These are phyloP conservation scores for Axea sp. DNA, from an alignment of 2,888 invertebrate genomes.

Conservation along the genomic window DNA sequence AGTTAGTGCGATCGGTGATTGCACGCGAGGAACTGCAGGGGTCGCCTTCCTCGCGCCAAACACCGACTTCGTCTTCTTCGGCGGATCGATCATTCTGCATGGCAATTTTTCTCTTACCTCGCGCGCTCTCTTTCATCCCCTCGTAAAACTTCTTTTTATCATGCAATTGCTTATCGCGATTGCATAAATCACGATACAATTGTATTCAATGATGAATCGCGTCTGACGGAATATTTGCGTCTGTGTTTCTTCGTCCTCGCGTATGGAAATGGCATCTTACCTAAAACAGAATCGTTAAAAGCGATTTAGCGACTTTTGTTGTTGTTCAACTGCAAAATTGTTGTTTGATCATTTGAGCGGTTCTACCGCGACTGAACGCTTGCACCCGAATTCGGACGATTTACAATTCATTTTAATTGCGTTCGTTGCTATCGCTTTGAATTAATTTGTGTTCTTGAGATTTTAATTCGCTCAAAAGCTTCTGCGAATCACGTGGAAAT, in stretches of 20 bases:
- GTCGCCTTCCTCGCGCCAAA: constrained; percentile 28
- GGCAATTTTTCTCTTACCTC: constrained; percentile 29
- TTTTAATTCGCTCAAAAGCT: too few species aligned
- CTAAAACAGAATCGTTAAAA: constrained; percentile 39
- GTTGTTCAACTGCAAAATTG: too few species aligned
- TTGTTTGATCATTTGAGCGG: too few species aligned
- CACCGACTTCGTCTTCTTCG: constrained; percentile 25
- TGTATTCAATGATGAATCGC: constrained; percentile 42
- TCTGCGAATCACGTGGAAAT: too few species aligned
- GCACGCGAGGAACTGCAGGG: constrained; percentile 40
- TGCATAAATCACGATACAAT: constrained; percentile 55
- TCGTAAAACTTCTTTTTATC: constrained; percentile 44
- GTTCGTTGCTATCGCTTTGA: too few species aligned
- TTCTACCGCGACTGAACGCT: too few species aligned
- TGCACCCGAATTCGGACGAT: too few species aligned
- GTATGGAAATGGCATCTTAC: constrained; percentile 29
- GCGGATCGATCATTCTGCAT: constrained; percentile 45
- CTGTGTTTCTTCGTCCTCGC: constrained; percentile 9
- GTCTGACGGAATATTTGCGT: constrained; percentile 32
- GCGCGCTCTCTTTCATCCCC: neutral
- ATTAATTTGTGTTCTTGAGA: too few species aligned
- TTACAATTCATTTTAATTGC: too few species aligned
- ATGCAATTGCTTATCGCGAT: constrained; percentile 49
- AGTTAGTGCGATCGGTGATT: too few species aligned
- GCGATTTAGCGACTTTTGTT: too few species aligned